Evolutionary conservation across 1,140 invertebrate species (phyloP).

Genomic region (Pseudomyrmex flavicornis): DNA sequence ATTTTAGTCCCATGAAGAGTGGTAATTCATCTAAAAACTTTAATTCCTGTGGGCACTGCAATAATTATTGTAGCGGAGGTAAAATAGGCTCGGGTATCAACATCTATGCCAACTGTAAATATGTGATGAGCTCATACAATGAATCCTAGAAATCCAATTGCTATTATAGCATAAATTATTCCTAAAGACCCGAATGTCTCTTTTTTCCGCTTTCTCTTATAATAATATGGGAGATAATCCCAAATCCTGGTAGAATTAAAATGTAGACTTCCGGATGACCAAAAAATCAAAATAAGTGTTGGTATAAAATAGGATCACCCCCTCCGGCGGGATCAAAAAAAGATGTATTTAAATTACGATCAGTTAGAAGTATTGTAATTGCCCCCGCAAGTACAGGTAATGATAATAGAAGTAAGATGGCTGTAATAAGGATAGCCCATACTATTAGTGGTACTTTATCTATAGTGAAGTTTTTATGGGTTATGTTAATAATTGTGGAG

Average conservation of each 20-base stretch:
- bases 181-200: conserved; percentile 80
- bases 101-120: conserved; percentile 84
- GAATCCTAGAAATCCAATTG: conserved; percentile 89
- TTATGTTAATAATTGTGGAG: conserved; percentile 87
- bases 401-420: conserved; percentile 88
- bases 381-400: conserved; percentile 90
- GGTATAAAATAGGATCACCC: conserved; percentile 90
- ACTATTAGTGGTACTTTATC: conserved; percentile 87
- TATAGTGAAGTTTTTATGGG: conserved; percentile 31
- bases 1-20: conserved; percentile 3
- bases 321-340: conserved; percentile 89
- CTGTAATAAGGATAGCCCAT: conserved; percentile 89
- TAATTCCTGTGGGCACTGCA: conserved; percentile 18
- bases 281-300: conserved; percentile 93
- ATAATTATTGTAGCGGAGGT: conserved; percentile 85
- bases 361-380: conserved; percentile 90
- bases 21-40: conserved; percentile 16
- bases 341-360: conserved; percentile 90
- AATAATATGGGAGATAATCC: conserved; percentile 89
- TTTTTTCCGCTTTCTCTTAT: conserved; percentile 86
- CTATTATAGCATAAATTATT: conserved; percentile 88
- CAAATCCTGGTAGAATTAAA: conserved; percentile 89
- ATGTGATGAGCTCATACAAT: conserved; percentile 90
- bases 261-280: conserved; percentile 92
- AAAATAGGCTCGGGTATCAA: conserved; percentile 86